Conservation (phyloP, 2,888 invertebrate species). For the Chrysomela aeneicollis region DNA sequence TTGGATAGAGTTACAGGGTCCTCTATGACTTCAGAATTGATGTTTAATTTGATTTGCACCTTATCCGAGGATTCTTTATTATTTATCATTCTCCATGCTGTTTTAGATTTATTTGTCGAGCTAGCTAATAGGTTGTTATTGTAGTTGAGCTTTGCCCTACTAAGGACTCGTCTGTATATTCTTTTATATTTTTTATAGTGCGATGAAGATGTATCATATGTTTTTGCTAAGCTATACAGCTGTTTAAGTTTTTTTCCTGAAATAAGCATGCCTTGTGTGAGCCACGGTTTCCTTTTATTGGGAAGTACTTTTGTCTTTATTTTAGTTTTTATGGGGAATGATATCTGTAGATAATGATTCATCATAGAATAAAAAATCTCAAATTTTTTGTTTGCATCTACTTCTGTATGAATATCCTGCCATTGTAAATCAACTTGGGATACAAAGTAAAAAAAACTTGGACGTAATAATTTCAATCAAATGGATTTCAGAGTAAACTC, state of each 20-base stretch:
- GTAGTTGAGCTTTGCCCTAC: constrained; percentile 6
- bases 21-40: too few species aligned
- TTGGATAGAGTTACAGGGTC: too few species aligned
- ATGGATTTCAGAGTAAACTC: too few species aligned
- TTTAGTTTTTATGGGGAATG: constrained; percentile 8
- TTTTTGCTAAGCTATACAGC: constrained; percentile 4
- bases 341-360: constrained; percentile 7
- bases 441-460: too few species aligned
- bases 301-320: constrained; percentile 2
- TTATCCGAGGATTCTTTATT: constrained; percentile 7
- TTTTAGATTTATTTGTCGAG: constrained; percentile 1
- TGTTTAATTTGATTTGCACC: background rate
- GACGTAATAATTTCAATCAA: too few species aligned
- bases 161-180: background rate
- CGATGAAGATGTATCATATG: background rate
- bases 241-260: constrained; percentile 6
- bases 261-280: constrained; percentile 6
- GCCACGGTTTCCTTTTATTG: constrained; percentile 3
- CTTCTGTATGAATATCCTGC: constrained; percentile 8
- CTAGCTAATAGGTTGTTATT: constrained; percentile 2
- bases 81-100: constrained; percentile 1
- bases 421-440: too few species aligned
- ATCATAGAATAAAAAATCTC: background rate
- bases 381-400: background rate
- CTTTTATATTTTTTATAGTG: constrained; percentile 9